Percentiles rank a stretch among this genome's conserved stretches.
These are phyloP conservation scores for Larimichthys polyactis DNA, from an alignment of 2,113 vertebrate genomes.

Conservation along the genomic window DNA sequence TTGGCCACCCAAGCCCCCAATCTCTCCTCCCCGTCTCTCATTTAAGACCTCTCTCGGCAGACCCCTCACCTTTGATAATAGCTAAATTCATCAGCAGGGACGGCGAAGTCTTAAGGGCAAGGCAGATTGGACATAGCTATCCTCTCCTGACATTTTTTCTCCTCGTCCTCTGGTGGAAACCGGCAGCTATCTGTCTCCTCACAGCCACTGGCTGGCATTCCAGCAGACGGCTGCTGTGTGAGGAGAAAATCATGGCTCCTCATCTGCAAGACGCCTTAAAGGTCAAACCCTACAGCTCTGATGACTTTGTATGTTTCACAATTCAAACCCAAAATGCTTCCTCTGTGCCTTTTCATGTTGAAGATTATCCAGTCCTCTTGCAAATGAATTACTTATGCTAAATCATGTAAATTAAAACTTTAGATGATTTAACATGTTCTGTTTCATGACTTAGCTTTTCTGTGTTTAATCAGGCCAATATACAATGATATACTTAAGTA, in stretches of 20 bases:
- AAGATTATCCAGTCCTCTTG: slow-evolving; percentile 17
- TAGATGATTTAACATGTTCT: not conserved
- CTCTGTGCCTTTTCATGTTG: slow-evolving; percentile 1
- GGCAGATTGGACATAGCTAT: slow-evolving; percentile 53
- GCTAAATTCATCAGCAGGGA: slow-evolving; percentile 71
- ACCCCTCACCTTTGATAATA: slow-evolving; percentile 75
- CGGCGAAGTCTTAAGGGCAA: slow-evolving; percentile 55
- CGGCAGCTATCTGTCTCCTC: slow-evolving; percentile 64
- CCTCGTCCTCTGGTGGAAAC: slow-evolving; percentile 57
- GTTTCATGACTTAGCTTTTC: slow-evolving; percentile 1
- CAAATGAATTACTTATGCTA: not conserved
- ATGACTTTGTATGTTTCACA: slow-evolving; percentile 34
- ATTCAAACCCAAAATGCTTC: slow-evolving; percentile 36
- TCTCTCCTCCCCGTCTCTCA: slow-evolving; percentile 31
- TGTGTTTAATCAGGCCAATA: not conserved
- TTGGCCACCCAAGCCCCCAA: slow-evolving; percentile 12
- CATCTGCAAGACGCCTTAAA: slow-evolving; percentile 51
- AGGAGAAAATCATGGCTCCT: slow-evolving; percentile 42
- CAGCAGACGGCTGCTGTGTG: slow-evolving; percentile 45
- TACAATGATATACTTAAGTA: not conserved
- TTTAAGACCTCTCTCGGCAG: slow-evolving; percentile 54
- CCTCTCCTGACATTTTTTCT: slow-evolving; percentile 48
- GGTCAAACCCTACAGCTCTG: slow-evolving; percentile 59
- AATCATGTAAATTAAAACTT: not conserved
- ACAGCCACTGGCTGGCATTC: slow-evolving; percentile 56